Evolutionary conservation across 2,797 vertebrate species (phyloP).

Genomic region (Enteromius unitaeniatus): DNA sequence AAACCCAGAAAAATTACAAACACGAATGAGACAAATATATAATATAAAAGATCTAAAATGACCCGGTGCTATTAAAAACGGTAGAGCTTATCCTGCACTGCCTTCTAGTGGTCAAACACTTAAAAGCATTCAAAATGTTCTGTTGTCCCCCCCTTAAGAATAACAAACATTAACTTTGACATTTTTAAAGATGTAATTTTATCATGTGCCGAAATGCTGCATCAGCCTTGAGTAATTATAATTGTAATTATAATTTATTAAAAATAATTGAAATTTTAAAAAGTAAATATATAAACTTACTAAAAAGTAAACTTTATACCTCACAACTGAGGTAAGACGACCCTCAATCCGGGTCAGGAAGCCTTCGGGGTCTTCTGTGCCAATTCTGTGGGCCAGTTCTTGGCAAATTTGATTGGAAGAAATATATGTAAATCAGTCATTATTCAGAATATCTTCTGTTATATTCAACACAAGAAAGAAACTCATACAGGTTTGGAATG

Average conservation of each 20-base stretch:
- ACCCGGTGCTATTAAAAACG: background rate
- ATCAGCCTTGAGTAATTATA: background rate
- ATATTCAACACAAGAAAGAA: no score
- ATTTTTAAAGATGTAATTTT: background rate
- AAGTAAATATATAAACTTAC: background rate
- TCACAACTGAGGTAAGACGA: background rate
- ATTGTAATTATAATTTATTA: no score
- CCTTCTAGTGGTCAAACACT: slow-evolving; percentile 64
- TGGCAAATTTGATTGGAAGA: background rate
- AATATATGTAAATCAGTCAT: no score
- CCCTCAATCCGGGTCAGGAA: background rate
- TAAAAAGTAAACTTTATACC: background rate
- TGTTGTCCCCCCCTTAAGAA: background rate
- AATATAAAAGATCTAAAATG: background rate
- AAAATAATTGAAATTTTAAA: no score
- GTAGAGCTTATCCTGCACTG: slow-evolving; percentile 59
- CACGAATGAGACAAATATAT: slow-evolving; percentile 2
- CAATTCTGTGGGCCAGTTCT: background rate
- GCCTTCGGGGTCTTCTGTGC: background rate
- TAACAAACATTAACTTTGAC: background rate
- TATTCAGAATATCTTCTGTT: no score
- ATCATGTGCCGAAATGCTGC: background rate
- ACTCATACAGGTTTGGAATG: no score
- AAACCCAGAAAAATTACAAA: background rate
- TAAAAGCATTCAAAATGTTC: background rate